phyloP scores from a whole-genome alignment of 2,797 vertebrate species.

The Malurus leucopterus region DNA sequence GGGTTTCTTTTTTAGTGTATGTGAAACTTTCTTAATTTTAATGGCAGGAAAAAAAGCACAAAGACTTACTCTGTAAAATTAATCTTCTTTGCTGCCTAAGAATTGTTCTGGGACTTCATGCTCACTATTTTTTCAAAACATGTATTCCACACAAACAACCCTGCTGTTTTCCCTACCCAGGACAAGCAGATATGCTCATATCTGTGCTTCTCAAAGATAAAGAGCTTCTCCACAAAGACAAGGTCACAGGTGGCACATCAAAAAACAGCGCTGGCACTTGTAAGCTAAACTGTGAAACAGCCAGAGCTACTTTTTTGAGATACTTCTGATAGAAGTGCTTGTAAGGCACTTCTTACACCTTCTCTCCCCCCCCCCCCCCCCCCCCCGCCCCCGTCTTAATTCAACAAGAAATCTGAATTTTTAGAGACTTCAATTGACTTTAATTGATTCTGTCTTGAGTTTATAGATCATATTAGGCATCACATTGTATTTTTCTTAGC shows the following conservation, averaged over 20 bases:
- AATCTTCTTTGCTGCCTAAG: background rate
- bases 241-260: background rate
- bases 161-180: background rate
- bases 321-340: background rate
- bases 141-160: background rate
- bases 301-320: background rate
- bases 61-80: background rate
- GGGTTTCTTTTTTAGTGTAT: background rate
- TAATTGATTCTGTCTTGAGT: background rate
- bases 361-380: background rate
- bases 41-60: background rate
- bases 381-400: background rate
- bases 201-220: background rate
- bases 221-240: fast-evolving
- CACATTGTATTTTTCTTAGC: background rate
- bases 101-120: background rate
- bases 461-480: background rate
- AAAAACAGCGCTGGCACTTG: background rate
- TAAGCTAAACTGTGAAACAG: background rate
- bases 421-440: background rate
- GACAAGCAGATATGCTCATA: fast-evolving
- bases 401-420: background rate
- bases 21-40: background rate
- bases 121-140: background rate
- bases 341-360: background rate